Base-by-base conservation (phyloP, 2,888 invertebrate genomes). In the Odontomyia ornata region DNA sequence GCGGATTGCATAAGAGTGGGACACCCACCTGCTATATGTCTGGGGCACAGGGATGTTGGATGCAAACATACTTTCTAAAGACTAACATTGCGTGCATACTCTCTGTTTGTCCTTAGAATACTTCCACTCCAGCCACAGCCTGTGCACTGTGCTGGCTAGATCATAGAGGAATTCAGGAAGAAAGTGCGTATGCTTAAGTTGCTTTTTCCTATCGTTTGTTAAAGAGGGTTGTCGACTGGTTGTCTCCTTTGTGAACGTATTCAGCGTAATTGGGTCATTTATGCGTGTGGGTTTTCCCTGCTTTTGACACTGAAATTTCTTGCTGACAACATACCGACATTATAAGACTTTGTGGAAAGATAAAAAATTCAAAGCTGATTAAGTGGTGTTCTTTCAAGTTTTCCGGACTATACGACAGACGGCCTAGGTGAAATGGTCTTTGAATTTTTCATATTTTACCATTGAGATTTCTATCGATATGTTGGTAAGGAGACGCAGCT, bases 251-350 rank as follows among this genome's bases (percentile, higher is more conserved):
- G 73, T 57, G 73, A 73, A 15, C 4, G 36, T 60, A 36, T 57
- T 15, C 73, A 57, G 23, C 73, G 23, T 73, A 75, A 75, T 75
- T 75, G 46, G 75, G 75, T 75, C 75, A 75, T 75, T 75, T 75
- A 64, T 62, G 75, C 75, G 75, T 75, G 75, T 47, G 46, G 62
- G 62, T 62, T 75, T 75, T 64, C 36, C 60, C 36, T 60, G 57
- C 73, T 73, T 73, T 73, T 73, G 73, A 73, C 73, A 73, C 52
- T 73, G 73, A 73, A 73, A 73, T 36, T 30, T n/a, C 7, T 21
- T n/a, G 21, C 67, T 18, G 67, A 7, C 30, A 43, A 30, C n/a
- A 65, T 30, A 18, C 9, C 65, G 36, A 30, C 36, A 30, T 13
- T n/a, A 46, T n/a, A 27, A 67, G n/a, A 21, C 43, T 56, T 11